Conservation (phyloP, 2,888 invertebrate species). For the Andrena flavipes region DNA sequence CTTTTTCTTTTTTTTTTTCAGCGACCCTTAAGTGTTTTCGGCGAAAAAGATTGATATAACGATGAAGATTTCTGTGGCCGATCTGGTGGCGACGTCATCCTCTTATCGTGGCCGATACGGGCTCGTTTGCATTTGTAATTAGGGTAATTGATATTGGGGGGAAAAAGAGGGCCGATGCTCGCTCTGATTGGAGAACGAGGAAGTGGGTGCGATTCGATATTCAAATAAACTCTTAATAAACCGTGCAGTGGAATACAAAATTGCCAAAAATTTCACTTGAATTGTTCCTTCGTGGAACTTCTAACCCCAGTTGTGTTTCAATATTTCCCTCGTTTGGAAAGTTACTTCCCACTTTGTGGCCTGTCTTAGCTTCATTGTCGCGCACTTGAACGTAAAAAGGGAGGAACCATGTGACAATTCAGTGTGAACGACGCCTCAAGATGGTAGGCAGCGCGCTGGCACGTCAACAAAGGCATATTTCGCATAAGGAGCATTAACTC, state of each 20-base stretch:
- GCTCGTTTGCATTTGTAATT: slow-evolving; percentile 46
- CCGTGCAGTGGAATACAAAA: no score
- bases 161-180: neutral
- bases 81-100: slow-evolving; percentile 17
- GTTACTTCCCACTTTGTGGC: neutral
- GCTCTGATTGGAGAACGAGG: neutral
- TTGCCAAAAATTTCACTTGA: no score
- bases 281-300: no score
- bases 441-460: slow-evolving; percentile 63
- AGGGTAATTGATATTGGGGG: slow-evolving; percentile 15
- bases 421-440: slow-evolving; percentile 59
- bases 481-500: slow-evolving; percentile 80
- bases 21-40: slow-evolving; percentile 36
- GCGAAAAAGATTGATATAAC: slow-evolving; percentile 39
- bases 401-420: neutral
- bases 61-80: slow-evolving; percentile 47
- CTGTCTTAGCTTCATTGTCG: neutral
- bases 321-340: no score
- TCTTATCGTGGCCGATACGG: slow-evolving; percentile 28
- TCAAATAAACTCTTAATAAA: neutral
- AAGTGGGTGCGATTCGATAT: neutral
- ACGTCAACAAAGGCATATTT: slow-evolving; percentile 80
- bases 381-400: neutral
- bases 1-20: slow-evolving; percentile 11
- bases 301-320: no score